A percentile compares a stretch with the other conserved stretches of the same genome.
Evolutionary conservation across 2,797 vertebrate species (phyloP).

Genomic region (Cuculus canorus): DNA sequence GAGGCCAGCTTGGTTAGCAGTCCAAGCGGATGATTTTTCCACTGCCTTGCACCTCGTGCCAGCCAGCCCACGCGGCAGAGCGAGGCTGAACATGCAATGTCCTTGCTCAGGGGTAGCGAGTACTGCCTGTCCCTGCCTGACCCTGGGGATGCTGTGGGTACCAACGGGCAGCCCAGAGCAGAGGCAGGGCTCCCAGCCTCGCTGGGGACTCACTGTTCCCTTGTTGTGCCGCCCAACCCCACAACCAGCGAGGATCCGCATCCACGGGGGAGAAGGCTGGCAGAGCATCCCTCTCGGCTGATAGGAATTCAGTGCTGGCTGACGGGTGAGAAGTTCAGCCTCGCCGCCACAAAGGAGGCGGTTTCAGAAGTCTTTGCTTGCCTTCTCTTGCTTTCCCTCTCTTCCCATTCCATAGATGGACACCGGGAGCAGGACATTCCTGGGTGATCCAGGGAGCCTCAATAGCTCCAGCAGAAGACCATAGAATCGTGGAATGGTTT

Average conservation of each 20-base stretch:
- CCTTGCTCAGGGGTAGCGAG: accelerated
- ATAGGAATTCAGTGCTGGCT: neutral
- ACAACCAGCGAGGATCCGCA: too few relatives aligned
- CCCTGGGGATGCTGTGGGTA: neutral
- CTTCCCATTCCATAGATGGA: neutral
- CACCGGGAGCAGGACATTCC: slow-evolving; percentile 52
- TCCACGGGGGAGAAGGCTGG: neutral
- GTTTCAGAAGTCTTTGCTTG: neutral
- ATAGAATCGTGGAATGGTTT: too few relatives aligned
- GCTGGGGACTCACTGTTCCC: too few relatives aligned
- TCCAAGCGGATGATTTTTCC: neutral
- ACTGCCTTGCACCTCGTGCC: accelerated
- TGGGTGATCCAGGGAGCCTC: slow-evolving; percentile 40
- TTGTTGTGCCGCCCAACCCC: too few relatives aligned
- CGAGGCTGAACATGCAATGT: accelerated
- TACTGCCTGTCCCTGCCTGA: accelerated
- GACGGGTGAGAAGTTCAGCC: too few relatives aligned
- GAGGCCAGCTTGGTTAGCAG: neutral
- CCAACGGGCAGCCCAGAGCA: too few relatives aligned
- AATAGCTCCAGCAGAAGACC: slow-evolving; percentile 41
- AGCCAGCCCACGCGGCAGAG: accelerated
- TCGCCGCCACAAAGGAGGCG: neutral
- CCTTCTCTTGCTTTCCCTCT: neutral
- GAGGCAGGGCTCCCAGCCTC: too few relatives aligned
- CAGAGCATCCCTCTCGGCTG: neutral